Evolutionary conservation across 30 jellyfish, hydroid and myxozoan species (phyloP).

Genomic region (Aurelia coerulea): DNA sequence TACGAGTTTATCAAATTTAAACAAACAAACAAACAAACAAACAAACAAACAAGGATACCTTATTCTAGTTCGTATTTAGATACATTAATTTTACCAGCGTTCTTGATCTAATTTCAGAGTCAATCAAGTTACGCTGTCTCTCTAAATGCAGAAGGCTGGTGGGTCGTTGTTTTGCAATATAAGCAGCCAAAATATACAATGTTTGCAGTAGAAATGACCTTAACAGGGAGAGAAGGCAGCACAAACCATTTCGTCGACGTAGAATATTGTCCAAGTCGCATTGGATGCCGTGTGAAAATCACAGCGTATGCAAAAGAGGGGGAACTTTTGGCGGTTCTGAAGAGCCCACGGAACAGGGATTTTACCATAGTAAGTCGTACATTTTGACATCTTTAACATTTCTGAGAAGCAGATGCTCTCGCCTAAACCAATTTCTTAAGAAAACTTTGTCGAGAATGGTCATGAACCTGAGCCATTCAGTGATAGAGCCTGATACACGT

Average conservation of each 20-base stretch:
- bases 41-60: no score
- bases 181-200: conserved; percentile 66
- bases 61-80: no score
- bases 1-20: no score
- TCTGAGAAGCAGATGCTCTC: no score
- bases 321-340: conserved; percentile 6
- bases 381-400: background rate
- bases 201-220: conserved; percentile 22
- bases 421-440: no score
- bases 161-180: conserved; percentile 44
- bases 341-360: conserved; percentile 38
- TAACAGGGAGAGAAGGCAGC: background rate
- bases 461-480: no score
- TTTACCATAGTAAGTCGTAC: conserved; percentile 41
- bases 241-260: conserved; percentile 6
- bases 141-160: conserved; percentile 16
- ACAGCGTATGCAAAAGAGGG: conserved; percentile 22
- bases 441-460: no score
- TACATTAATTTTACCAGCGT: background rate
- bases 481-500: no score
- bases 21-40: no score
- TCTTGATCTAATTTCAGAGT: background rate
- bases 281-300: conserved; percentile 70
- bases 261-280: conserved; percentile 59
- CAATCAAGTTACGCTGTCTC: background rate